Evolutionary conservation across 1,140 invertebrate species (phyloP), one percentile per base, ranked within the genome.

Genomic region (Trichoplusia ni): DNA sequence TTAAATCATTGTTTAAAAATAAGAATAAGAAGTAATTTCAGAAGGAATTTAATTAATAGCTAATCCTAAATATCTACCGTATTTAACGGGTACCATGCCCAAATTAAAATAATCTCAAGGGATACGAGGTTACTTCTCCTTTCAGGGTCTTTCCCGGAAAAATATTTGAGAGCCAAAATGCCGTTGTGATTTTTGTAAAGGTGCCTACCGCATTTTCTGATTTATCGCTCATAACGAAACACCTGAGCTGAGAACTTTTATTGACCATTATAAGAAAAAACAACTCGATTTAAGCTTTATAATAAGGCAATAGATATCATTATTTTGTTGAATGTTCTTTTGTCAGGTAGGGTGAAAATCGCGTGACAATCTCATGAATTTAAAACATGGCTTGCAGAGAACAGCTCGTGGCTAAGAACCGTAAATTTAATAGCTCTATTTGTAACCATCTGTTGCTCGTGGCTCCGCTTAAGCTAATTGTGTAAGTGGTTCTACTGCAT

Each of bases 211-310:
- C 35, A 53, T 64, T 67, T 51, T 56, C 44, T 77, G 75, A 77
- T 79, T 79, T 77, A 79, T 73, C 29, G 42, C 46, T 61, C 31
- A 46, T 67, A 62, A 49, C 56, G 33, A 47, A 64, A 73, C 67
- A 73, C 71, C 69, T 72, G 71, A 69, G 59, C 66, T 68, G 62
- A 70, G 56, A 65, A 71, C 65, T 75, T 79, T 79, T 79, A 79
- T 73, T 67, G 64, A 54, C 67, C 64, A 76, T 71, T 70, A 72
- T 54, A 46, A 21, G 29, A 66, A n/a, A 53, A 60, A 66, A 29
- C 19, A 59, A 40, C 54, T 59, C 35, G 31, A 60, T 66, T 51
- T 56, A 46, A 58, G 53, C 31, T 21, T 58, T 53, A 54, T 53
- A 60, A 54, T 54, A 16, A 3, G 9, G 14, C 35, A 23, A 27